phyloP scores from a whole-genome alignment of 2,113 vertebrate species.

The Hydropotes inermis region DNA sequence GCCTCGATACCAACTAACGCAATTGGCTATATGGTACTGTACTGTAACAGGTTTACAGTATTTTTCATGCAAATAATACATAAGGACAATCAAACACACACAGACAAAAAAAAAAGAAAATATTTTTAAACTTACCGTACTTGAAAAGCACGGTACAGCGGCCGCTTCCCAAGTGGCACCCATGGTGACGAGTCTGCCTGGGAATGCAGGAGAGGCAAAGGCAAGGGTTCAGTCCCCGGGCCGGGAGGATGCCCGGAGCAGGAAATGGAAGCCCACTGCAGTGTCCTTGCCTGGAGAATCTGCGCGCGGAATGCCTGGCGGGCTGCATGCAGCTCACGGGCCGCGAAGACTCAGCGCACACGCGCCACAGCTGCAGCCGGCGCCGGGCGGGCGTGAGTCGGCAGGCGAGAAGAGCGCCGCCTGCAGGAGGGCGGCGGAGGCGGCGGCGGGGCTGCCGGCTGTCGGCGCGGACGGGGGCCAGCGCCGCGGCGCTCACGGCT shows the following conservation, averaged over 20 bases:
- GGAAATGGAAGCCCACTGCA: background rate
- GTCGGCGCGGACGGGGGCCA: accelerated
- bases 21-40: background rate
- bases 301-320: background rate
- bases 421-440: accelerated
- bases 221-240: background rate
- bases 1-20: background rate
- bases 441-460: too few species aligned
- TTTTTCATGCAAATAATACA: background rate
- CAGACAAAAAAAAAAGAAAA: background rate
- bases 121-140: background rate
- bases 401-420: accelerated
- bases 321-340: background rate
- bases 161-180: background rate
- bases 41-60: background rate
- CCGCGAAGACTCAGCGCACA: accelerated
- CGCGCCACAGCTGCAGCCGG: background rate
- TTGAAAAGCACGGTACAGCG: background rate
- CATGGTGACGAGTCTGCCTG: background rate
- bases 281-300: background rate
- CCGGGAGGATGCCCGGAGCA: background rate
- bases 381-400: background rate
- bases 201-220: background rate
- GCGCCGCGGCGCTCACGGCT: accelerated
- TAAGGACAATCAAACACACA: background rate